phyloP scores from a whole-genome alignment of 2,888 invertebrate genomes.

The Parapristionchus giblindavisi region DNA sequence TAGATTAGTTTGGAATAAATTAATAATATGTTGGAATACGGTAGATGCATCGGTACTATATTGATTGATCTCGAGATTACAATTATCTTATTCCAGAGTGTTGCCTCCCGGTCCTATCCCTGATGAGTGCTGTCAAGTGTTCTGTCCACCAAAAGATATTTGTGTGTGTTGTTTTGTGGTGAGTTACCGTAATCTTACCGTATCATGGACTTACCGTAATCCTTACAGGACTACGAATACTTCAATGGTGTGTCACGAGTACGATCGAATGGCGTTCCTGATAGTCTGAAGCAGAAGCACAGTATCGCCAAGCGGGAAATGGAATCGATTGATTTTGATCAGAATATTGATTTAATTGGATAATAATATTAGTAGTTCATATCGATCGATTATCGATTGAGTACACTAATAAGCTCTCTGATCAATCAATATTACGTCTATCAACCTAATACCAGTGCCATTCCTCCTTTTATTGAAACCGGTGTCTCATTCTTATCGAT shows the following conservation, averaged over 20 bases:
- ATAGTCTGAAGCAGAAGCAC: conserved; percentile 24
- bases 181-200: not conserved
- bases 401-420: no score
- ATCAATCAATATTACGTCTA: no score
- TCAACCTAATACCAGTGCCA: no score
- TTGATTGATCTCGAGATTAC: no score
- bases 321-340: not conserved
- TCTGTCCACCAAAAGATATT: conserved; percentile 30
- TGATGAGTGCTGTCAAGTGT: conserved; percentile 30
- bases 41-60: not conserved
- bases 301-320: conserved; percentile 9
- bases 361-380: no score
- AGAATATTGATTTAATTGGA: not conserved
- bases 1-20: no score
- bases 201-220: conserved; percentile 2
- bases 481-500: conserved; percentile 21
- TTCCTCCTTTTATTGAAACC: not conserved
- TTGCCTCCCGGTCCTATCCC: conserved; percentile 14
- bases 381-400: not conserved
- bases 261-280: conserved; percentile 15
- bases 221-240: conserved; percentile 35
- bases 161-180: conserved; percentile 37
- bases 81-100: not conserved
- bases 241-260: conserved; percentile 12
- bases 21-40: no score